Base-by-base conservation (phyloP, 2,113 vertebrate species). In the Microcebus murinus region DNA sequence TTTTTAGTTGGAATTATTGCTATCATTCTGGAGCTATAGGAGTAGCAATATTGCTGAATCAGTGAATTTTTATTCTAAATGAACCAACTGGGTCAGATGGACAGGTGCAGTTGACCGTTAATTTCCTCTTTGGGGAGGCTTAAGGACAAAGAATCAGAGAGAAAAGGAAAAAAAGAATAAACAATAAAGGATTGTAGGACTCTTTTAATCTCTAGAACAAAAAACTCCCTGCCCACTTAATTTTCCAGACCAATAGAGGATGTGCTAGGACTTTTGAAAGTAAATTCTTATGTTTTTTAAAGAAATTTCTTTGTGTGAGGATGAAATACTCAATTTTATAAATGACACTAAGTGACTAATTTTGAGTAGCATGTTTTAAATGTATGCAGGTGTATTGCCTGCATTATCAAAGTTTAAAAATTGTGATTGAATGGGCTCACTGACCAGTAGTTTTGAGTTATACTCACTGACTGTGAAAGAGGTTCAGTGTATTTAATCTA, bases 181-280 rank as follows among this genome's bases (percentile, higher is more conserved):
- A 91, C 74, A 96, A 77, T 23, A 83, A 93, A 74, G 18, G 29
- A 80, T 34, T 50, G 23, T 23, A 73, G 76, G 87, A 77, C 42
- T 96, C 50, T 96, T 93, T 59, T 50, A 59, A 68, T 71, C 31
- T n/a, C 59, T 81, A 45, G 52, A n/a, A 90, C 45, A 96, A 91
- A 93, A 88, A 95, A 8, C 67, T 90, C 71, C 73, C 48, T 94
- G 73, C 82, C 81, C 71, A 55, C 63, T 89, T 97, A 95, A 97
- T 95, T 97, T 97, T 97, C 96, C 91, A 71, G 77, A 95, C 68
- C 73, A 96, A 91, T 63, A 95, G 96, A 96, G 96, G 70, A 23
- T 97, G 8, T 90, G 65, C 59, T 81, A 94, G 86, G 73, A 82
- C 57, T 77, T 95, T 50, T 29, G 59, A 91, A 97, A 95, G 80